Evolutionary conservation across 1,140 invertebrate species (phyloP).

Genomic region (Procambarus clarkii): DNA sequence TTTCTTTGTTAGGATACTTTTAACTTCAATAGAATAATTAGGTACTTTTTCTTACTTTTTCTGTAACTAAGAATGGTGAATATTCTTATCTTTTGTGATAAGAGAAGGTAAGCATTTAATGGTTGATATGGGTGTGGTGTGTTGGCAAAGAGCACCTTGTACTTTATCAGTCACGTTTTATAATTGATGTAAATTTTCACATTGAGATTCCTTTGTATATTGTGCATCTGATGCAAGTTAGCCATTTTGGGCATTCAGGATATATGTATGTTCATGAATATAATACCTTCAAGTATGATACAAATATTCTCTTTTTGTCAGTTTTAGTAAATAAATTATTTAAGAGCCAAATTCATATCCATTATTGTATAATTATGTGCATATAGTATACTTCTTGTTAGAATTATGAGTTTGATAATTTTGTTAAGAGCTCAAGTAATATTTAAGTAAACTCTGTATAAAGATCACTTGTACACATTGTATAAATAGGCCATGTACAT

Average conservation of each 20-base stretch:
- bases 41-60: not conserved
- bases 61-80: not conserved
- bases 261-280: not conserved
- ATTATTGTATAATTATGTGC: not conserved
- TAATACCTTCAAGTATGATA: not conserved
- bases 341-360: not conserved
- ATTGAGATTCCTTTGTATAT: not conserved
- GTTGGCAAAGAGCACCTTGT: not conserved
- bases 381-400: not conserved
- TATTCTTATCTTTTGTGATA: not conserved
- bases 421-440: slow-evolving; percentile 39
- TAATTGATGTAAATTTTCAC: not conserved
- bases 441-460: slow-evolving; percentile 33
- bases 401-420: slow-evolving; percentile 14
- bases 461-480: slow-evolving; percentile 20
- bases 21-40: not conserved
- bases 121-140: not conserved
- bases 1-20: not conserved
- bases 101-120: not conserved
- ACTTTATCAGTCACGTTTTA: not conserved
- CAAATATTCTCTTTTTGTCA: not conserved
- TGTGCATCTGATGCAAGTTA: not conserved
- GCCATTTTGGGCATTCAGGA: slow-evolving; percentile 1
- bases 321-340: not conserved
- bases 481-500: slow-evolving; percentile 14